Evolutionary conservation across 2,113 vertebrate species (phyloP).

Genomic region (Lampris incognitus): DNA sequence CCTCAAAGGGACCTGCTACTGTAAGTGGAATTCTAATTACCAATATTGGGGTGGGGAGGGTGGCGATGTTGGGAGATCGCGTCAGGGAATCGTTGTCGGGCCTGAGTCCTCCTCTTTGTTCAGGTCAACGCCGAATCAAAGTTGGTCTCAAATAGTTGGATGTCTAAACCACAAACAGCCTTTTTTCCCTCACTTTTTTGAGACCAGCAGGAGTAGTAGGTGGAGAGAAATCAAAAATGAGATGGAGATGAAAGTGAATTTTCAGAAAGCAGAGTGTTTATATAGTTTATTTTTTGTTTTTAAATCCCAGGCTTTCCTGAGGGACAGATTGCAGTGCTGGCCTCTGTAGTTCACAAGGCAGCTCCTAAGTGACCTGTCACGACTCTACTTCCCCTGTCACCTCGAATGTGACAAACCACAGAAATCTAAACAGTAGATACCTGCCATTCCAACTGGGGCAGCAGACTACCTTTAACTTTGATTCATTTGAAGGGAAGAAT

Average conservation of each 20-base stretch:
- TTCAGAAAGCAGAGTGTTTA: neutral
- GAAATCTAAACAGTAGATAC: neutral
- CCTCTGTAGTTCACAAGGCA: neutral
- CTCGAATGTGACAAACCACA: neutral
- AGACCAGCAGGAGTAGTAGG: slow-evolving; percentile 3
- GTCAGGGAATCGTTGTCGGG: slow-evolving; percentile 12
- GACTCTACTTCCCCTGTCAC: neutral
- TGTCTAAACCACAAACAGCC: slow-evolving; percentile 20
- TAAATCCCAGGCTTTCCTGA: neutral
- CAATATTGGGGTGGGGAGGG: neutral
- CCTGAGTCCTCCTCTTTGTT: slow-evolving; percentile 10
- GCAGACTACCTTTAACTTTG: neutral
- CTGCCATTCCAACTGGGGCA: neutral
- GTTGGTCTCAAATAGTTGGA: slow-evolving; percentile 36
- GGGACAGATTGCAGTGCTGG: neutral
- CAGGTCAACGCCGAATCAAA: slow-evolving; percentile 39
- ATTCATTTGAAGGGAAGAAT: neutral
- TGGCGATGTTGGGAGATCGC: neutral
- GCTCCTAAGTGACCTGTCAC: neutral
- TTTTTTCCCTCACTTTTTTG: neutral
- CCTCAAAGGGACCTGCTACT: slow-evolving; percentile 98
- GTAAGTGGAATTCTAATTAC: slow-evolving; percentile 85
- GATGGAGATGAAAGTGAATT: slow-evolving; percentile 28
- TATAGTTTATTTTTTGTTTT: no score
- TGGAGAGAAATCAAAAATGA: slow-evolving; percentile 10